Conservation (phyloP, 2,797 vertebrate species). For the Phrynocephalus forsythii region DNA sequence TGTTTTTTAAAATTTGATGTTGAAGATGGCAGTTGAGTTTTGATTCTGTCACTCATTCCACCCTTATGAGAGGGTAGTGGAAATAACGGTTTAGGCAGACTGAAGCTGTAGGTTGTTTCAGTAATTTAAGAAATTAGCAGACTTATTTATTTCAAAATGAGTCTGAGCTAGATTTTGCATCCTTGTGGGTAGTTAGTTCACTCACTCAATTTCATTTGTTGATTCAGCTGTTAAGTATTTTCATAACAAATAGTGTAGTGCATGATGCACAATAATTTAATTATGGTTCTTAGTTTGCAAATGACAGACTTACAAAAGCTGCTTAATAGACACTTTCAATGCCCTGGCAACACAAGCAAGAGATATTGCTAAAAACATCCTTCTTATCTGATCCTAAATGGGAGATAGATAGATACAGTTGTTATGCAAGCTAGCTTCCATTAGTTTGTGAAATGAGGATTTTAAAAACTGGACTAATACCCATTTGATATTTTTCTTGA, state of each 20-base stretch:
- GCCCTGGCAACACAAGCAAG: not conserved
- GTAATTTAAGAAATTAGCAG: not conserved
- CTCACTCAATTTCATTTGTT: not conserved
- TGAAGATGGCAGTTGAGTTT: not conserved
- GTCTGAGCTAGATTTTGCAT: slow-evolving; percentile 1
- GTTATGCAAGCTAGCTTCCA: not conserved
- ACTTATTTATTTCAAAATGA: not conserved
- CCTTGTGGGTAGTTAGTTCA: not conserved
- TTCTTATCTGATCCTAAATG: not conserved
- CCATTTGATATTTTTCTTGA: not conserved
- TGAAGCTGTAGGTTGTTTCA: not conserved
- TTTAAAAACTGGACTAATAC: not conserved
- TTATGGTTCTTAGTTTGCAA: slow-evolving; percentile 1
- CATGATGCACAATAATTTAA: not conserved
- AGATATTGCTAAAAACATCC: not conserved
- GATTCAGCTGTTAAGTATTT: not conserved
- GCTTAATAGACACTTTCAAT: not conserved
- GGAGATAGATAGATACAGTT: too few relatives aligned
- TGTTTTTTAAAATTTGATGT: not conserved
- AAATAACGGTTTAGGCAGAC: not conserved
- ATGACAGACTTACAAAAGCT: not conserved
- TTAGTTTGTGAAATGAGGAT: not conserved
- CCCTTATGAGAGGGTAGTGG: not conserved
- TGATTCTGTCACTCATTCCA: not conserved
- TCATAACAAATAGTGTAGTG: not conserved